Conservation (phyloP, 2,888 invertebrate genomes). For the Prionchulus punctatus region DNA sequence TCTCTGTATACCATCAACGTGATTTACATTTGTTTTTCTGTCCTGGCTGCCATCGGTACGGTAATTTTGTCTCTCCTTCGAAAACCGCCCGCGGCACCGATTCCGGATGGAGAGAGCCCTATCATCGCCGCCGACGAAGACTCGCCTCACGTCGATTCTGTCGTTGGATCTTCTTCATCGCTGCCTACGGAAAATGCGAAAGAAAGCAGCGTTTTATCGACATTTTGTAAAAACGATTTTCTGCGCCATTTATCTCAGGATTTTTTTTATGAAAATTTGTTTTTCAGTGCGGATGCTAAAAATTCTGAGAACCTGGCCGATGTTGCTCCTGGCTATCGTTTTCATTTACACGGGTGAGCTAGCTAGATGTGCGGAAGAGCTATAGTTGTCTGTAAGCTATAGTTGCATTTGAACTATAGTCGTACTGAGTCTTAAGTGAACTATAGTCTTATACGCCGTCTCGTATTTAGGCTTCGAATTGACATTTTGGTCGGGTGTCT, state of each 20-base stretch:
- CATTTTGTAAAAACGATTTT: too few relatives aligned
- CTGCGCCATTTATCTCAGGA: too few relatives aligned
- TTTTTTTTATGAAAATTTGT: background rate
- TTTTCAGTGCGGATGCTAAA: conserved; percentile 47
- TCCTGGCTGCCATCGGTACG: conserved; percentile 51
- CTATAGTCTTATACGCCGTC: too few relatives aligned
- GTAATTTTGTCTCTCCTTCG: conserved; percentile 36
- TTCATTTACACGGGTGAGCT: conserved; percentile 72
- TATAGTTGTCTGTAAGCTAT: background rate
- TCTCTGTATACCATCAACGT: conserved; percentile 52
- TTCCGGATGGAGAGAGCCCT: too few relatives aligned
- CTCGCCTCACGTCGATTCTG: background rate
- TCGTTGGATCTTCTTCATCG: too few relatives aligned
- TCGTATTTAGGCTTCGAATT: conserved; percentile 67
- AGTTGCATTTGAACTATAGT: background rate
- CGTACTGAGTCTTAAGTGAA: too few relatives aligned
- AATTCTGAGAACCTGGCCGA: conserved; percentile 61
- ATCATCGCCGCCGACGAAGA: too few relatives aligned
- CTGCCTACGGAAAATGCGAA: too few relatives aligned
- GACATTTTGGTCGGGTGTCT: conserved; percentile 90
- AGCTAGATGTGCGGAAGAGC: background rate
- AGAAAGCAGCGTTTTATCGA: too few relatives aligned
- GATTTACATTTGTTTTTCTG: conserved; percentile 59
- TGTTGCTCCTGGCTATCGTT: conserved; percentile 63
- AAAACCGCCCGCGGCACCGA: conserved; percentile 17